These are phyloP conservation scores for Conomelus anceps DNA, from an alignment of 2,888 invertebrate species.

Conservation along the genomic window DNA sequence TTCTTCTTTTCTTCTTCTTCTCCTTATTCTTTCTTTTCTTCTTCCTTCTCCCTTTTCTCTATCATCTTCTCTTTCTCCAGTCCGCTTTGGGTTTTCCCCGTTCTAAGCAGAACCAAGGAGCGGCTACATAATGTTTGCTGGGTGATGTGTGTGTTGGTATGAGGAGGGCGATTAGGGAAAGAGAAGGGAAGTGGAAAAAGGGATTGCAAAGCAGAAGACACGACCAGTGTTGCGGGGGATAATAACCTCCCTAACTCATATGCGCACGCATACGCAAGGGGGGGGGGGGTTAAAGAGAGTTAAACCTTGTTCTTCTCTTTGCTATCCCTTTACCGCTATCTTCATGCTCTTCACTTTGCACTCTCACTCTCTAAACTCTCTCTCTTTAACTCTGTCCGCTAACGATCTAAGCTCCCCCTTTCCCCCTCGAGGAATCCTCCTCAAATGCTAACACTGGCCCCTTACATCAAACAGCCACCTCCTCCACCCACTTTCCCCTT, in stretches of 20 bases:
- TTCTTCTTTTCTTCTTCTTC: too few species aligned
- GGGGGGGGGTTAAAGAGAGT: too few species aligned
- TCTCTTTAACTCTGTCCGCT: not conserved
- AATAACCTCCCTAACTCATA: not conserved
- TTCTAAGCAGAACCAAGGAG: too few species aligned
- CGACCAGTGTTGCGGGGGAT: not conserved
- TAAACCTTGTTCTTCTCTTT: not conserved
- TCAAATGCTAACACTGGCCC: not conserved
- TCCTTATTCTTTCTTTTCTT: too few species aligned
- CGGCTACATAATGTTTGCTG: too few species aligned
- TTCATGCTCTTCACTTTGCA: not conserved
- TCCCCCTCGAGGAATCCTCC: too few species aligned
- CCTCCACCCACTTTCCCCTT: not conserved
- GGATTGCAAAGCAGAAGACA: not conserved
- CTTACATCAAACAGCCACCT: not conserved
- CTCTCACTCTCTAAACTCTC: not conserved
- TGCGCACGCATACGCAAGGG: not conserved
- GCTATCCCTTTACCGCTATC: too few species aligned
- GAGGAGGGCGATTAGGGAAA: not conserved
- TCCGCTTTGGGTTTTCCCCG: too few species aligned
- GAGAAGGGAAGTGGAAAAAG: not conserved
- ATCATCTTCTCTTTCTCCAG: too few species aligned
- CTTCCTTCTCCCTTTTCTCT: too few species aligned
- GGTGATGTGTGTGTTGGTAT: too few species aligned
- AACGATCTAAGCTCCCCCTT: not conserved